Conservation (phyloP, 2,888 invertebrate genomes). For the Ochropleura leucogaster region DNA sequence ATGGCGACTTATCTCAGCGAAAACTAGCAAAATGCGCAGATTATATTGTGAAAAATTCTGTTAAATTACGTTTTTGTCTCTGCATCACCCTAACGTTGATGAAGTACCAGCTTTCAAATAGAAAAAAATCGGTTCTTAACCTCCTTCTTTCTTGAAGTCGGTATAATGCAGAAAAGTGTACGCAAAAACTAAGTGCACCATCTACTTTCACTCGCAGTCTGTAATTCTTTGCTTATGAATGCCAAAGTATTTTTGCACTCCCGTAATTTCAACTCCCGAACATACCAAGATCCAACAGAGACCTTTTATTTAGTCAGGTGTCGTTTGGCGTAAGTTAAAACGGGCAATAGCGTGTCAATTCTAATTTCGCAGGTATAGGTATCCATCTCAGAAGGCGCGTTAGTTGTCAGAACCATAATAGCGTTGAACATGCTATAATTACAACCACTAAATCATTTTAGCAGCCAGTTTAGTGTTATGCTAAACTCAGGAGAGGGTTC, state of each 20-base stretch:
- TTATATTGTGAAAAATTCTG: neutral
- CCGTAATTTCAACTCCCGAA: too few species aligned
- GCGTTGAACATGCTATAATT: constrained; percentile 47
- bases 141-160: too few species aligned
- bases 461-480: constrained; percentile 41
- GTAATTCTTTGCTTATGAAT: too few species aligned
- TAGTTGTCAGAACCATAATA: constrained; percentile 21
- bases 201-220: too few species aligned
- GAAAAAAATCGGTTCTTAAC: too few species aligned
- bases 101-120: too few species aligned
- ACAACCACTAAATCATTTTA: constrained; percentile 49
- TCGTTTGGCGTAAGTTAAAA: neutral
- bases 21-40: neutral
- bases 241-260: too few species aligned
- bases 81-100: too few species aligned
- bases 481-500: constrained; percentile 27
- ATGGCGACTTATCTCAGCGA: neutral
- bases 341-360: neutral
- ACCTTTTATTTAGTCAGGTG: neutral
- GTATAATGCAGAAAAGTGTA: too few species aligned
- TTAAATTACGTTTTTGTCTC: too few species aligned
- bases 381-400: constrained; percentile 15
- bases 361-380: neutral
- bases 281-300: neutral
- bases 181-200: too few species aligned